Evolutionary conservation across 2,113 vertebrate species (phyloP).

Genomic region (Oryzias melastigma): DNA sequence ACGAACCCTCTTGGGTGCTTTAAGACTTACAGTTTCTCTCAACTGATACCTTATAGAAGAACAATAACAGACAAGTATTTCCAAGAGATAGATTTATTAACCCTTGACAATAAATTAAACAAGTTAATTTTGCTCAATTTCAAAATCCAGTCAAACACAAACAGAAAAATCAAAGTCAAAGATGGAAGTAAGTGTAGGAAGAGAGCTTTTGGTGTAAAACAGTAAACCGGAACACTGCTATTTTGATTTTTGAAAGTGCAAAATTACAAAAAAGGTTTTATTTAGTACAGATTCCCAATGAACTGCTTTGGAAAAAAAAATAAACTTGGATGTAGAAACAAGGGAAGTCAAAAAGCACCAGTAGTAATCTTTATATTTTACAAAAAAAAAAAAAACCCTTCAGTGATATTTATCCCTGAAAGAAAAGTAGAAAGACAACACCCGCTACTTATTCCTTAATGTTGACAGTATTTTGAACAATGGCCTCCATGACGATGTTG

Average conservation of each 20-base stretch:
- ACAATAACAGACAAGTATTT: conserved; percentile 3
- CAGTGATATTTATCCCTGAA: conserved; percentile 44
- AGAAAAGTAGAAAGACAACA: conserved; percentile 17
- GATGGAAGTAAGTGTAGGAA: too few species aligned
- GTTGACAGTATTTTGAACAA: conserved; percentile 18
- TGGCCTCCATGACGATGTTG: background rate
- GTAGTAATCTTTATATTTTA: conserved; percentile 9
- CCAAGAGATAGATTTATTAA: conserved; percentile 57
- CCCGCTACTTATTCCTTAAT: conserved; percentile 5
- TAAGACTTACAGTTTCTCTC: background rate
- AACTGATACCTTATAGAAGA: background rate
- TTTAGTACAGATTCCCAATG: conserved; percentile 19
- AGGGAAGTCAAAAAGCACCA: conserved; percentile 40
- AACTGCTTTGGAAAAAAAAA: conserved; percentile 13
- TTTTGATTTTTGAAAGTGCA: conserved; percentile 51
- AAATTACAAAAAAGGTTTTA: conserved; percentile 46
- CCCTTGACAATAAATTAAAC: conserved; percentile 79
- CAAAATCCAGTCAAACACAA: conserved; percentile 63
- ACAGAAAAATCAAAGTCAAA: conserved; percentile 6
- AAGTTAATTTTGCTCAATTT: conserved; percentile 48
- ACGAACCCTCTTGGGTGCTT: too few species aligned
- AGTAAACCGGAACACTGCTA: too few species aligned
- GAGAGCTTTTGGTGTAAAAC: too few species aligned
- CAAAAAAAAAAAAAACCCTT: conserved; percentile 6
- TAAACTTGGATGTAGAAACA: conserved; percentile 15